A percentile compares a stretch with the other conserved stretches of the same genome.
Conservation (phyloP, 2,797 vertebrate genomes). For the Echiichthys vipera region DNA sequence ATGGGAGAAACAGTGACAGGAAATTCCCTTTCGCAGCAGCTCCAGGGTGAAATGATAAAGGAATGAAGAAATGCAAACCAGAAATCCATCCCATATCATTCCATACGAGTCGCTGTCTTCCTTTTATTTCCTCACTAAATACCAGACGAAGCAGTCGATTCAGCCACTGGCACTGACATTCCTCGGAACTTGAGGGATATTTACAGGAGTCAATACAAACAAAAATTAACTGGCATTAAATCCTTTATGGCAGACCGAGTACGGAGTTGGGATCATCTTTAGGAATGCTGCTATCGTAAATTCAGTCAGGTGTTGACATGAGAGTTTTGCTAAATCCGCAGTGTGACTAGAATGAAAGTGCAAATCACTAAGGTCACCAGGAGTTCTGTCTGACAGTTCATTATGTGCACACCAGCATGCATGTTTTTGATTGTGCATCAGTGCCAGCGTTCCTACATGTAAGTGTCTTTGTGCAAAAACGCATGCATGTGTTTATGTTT, state of each 20-base stretch:
- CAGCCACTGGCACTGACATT: conserved; percentile 64
- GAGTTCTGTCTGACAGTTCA: conserved; percentile 50
- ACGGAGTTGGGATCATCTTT: conserved; percentile 58
- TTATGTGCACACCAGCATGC: conserved; percentile 26
- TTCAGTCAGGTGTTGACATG: conserved; percentile 67
- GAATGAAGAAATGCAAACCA: conserved; percentile 85
- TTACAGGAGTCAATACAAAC: conserved; percentile 65
- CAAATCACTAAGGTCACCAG: conserved; percentile 53
- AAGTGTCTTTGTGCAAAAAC: conserved; percentile 38
- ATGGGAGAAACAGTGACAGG: conserved; percentile 87
- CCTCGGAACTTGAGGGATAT: conserved; percentile 56
- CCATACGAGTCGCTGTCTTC: conserved; percentile 59
- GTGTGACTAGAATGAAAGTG: conserved; percentile 50
- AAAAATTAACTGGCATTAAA: conserved; percentile 68
- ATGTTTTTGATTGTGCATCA: conserved; percentile 60
- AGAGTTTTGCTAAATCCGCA: conserved; percentile 67
- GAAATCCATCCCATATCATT: conserved; percentile 85
- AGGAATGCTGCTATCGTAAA: conserved; percentile 69
- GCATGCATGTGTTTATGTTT: conserved; percentile 55
- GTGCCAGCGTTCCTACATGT: conserved; percentile 29
- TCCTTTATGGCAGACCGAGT: conserved; percentile 40
- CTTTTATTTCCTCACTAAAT: conserved; percentile 69
- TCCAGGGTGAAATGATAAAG: conserved; percentile 86
- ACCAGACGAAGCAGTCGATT: conserved; percentile 54
- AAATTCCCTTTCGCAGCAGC: conserved; percentile 85